phyloP scores from a whole-genome alignment of 2,113 vertebrate genomes.

The Rhinopithecus roxellana region DNA sequence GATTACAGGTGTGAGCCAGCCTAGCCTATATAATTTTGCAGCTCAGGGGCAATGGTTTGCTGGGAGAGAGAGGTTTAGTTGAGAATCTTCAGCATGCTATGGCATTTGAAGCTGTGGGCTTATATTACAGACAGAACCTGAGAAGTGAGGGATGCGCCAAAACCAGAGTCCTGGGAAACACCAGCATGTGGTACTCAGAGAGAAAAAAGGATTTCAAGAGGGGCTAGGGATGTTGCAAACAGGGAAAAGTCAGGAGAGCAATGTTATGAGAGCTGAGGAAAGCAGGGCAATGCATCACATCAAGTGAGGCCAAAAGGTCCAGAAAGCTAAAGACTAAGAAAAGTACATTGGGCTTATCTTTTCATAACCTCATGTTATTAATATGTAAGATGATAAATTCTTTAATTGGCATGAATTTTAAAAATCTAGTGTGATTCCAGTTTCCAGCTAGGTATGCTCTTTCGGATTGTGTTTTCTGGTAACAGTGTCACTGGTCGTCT shows the following conservation, averaged over 20 bases:
- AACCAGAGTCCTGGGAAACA: background rate
- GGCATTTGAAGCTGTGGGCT: background rate
- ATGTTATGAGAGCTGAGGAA: background rate
- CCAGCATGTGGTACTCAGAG: background rate
- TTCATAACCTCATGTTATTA: background rate
- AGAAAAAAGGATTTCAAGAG: background rate
- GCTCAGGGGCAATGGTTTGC: background rate
- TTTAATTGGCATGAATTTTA: background rate
- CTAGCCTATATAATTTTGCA: background rate
- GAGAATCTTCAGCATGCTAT: background rate
- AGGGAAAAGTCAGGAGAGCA: background rate
- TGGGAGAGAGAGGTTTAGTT: background rate
- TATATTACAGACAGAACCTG: background rate
- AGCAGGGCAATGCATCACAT: background rate
- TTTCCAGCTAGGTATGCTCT: slow-evolving; percentile 39
- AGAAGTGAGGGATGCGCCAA: background rate
- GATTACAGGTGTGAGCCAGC: too few species aligned
- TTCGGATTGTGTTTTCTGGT: slow-evolving; percentile 28
- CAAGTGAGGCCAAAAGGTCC: background rate
- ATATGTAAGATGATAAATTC: background rate
- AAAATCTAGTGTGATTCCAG: slow-evolving; percentile 19
- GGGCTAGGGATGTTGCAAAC: background rate
- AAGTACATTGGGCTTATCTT: background rate
- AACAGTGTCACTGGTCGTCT: slow-evolving; percentile 40
- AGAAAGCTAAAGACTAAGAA: background rate